Evolutionary conservation across 2,888 invertebrate genomes (phyloP).

Genomic region (Conus canariensis): DNA sequence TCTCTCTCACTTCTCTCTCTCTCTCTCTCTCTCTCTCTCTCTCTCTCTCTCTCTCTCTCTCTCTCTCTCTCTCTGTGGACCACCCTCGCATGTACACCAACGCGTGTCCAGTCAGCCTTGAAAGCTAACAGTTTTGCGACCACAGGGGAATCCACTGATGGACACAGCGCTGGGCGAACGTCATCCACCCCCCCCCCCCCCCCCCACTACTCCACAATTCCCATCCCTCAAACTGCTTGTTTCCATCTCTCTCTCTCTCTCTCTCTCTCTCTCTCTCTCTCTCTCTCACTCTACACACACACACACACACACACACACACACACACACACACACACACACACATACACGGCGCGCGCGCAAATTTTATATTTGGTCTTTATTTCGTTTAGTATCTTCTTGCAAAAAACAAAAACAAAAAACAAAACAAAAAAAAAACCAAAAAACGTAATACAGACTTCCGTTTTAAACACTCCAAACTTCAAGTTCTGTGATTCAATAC

Average conservation of each 20-base stretch:
- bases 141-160: no score
- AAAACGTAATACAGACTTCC: no score
- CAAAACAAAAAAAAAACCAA: no score
- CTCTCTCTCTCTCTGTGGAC: neutral
- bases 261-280: slow-evolving; percentile 6
- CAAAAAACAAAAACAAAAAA: no score
- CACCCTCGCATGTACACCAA: neutral
- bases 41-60: neutral
- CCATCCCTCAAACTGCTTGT: neutral
- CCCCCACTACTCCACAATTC: no score
- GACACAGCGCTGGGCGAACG: no score
- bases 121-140: no score
- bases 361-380: neutral
- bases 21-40: neutral
- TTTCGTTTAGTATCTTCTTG: neutral
- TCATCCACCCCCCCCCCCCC: neutral
- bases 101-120: no score
- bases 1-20: neutral
- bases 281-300: neutral
- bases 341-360: no score
- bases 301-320: neutral
- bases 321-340: neutral
- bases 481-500: no score
- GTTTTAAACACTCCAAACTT: no score
- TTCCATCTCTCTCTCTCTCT: neutral